Base-by-base conservation (phyloP, 2,888 invertebrate genomes). In the Macrostomum cliftonense region DNA sequence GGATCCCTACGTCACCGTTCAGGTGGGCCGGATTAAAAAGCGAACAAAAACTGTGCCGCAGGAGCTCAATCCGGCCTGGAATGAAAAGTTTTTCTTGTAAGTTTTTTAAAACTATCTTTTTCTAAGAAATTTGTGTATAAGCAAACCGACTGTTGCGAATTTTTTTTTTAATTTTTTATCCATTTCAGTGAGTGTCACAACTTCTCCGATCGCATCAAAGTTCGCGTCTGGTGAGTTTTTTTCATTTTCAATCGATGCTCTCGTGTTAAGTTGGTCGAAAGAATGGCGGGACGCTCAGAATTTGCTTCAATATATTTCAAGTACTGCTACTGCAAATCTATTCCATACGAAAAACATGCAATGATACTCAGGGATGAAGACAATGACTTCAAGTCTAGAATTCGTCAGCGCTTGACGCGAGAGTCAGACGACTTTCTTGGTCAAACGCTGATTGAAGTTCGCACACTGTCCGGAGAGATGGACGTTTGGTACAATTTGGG, bases 71-170 rank as follows among this genome's bases (percentile, higher is more conserved):
- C 97, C 97, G 44, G 87, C 91, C 54, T 99, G 97, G 97, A 88
- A 93, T 73, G 97, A 99, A 73, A 95, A 97, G 74, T 99, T 99
- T 76, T 93, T 89, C 74, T 97, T 99, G 97, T 97, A 76, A 83
- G 88, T 82, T 39, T 11, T 37, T 19, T 14, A 40, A 39, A 12
- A n/a, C n/a, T n/a, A n/a, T n/a, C n/a, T n/a, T n/a, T 52, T 38
- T 14, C 49, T 43, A 37, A 12, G 36, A n/a, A n/a, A n/a, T n/a
- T n/a, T n/a, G n/a, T n/a, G n/a, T n/a, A n/a, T n/a, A n/a, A n/a
- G n/a, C n/a, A n/a, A n/a, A n/a, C n/a, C n/a, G n/a, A n/a, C n/a
- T n/a, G n/a, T n/a, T n/a, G n/a, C n/a, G n/a, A n/a, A n/a, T n/a
- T n/a, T n/a, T n/a, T n/a, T n/a, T n/a, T n/a, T n/a, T 28, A 28